Conservation (phyloP, 92 coral and sea anemone genomes). For the Umimayanthus kanabou region DNA sequence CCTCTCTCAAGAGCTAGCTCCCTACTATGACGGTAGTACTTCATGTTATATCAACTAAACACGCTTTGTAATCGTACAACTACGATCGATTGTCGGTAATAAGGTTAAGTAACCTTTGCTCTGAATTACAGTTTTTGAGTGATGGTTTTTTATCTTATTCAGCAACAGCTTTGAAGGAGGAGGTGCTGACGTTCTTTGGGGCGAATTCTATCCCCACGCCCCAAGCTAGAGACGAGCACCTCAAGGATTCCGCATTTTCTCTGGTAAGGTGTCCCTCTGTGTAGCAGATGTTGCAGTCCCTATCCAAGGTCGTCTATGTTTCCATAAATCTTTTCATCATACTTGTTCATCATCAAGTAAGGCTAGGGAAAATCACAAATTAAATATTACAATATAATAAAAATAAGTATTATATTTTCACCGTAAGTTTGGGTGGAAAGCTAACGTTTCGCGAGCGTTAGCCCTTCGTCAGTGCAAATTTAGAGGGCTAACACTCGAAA, state of each 20-base stretch:
- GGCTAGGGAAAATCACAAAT: constrained; percentile 38
- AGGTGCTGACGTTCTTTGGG: not conserved
- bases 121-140: no score
- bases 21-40: not conserved
- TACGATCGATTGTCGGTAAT: not conserved
- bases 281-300: not conserved
- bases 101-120: no score
- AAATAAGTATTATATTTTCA: no score
- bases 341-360: constrained; percentile 68
- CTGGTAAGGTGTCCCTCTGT: not conserved
- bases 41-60: not conserved
- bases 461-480: no score
- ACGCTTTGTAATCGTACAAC: not conserved
- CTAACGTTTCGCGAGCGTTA: no score
- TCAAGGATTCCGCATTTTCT: not conserved
- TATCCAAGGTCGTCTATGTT: constrained; percentile 63
- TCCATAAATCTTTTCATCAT: constrained; percentile 62
- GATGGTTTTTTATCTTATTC: not conserved
- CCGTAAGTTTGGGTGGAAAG: no score
- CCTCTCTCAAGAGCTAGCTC: not conserved
- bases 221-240: not conserved
- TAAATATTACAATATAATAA: not conserved
- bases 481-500: no score
- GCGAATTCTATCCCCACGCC: no score
- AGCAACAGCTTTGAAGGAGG: not conserved